phyloP scores from a whole-genome alignment of 2,113 vertebrate genomes.

The Alethe castanea region DNA sequence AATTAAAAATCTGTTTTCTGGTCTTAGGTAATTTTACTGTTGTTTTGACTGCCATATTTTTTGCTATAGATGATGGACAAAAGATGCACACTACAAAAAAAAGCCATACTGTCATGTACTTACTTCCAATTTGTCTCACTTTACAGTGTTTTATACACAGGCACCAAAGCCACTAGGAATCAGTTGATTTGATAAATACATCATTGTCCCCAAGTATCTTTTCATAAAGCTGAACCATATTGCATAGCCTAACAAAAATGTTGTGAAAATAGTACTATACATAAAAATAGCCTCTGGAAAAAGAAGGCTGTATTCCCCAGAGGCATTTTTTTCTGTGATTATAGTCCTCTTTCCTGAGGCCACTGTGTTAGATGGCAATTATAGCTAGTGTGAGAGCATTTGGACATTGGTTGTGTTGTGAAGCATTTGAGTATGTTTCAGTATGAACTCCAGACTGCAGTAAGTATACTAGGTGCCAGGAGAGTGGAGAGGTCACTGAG shows the following conservation, averaged over 20 bases:
- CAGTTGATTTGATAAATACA: neutral
- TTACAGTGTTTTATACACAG: neutral
- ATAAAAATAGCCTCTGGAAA: neutral
- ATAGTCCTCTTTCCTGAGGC: neutral
- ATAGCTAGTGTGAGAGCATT: neutral
- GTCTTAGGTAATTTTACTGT: neutral
- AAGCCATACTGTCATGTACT: fast-evolving
- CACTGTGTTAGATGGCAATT: neutral
- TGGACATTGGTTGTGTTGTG: neutral
- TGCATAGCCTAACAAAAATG: neutral
- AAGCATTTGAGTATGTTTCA: neutral
- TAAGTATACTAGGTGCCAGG: neutral
- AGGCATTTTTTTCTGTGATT: neutral
- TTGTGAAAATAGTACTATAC: neutral
- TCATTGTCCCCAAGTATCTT: neutral
- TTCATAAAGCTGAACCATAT: neutral
- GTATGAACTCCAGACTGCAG: neutral
- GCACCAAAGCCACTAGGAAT: neutral
- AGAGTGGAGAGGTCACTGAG: neutral
- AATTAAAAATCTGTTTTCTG: neutral
- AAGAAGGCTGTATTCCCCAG: neutral
- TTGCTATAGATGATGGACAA: neutral
- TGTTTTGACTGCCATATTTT: neutral
- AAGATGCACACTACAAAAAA: neutral
- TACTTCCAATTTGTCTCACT: neutral